A percentile compares a stretch with the other conserved stretches of the same genome.
Evolutionary conservation across 1,140 invertebrate genomes (phyloP).

Genomic region (Lutraria rhynchaena): DNA sequence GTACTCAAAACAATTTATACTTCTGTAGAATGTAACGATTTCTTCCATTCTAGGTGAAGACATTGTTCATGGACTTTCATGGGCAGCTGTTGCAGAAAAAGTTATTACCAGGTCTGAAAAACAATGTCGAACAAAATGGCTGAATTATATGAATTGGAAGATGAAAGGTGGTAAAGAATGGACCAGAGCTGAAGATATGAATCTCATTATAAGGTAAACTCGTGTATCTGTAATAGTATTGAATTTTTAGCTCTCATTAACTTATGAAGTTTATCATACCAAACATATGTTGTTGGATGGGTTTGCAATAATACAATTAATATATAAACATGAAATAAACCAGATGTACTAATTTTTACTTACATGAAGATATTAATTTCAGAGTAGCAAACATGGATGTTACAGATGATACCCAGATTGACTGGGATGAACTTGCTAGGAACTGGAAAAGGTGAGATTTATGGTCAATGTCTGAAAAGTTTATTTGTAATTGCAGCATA

Average conservation of each 20-base stretch:
- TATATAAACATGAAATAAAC: no score
- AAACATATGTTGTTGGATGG: no score
- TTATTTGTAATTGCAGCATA: no score
- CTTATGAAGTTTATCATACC: no score
- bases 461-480: no score
- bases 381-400: conserved; percentile 80
- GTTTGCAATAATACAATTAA: no score
- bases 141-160: conserved; percentile 85
- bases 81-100: conserved; percentile 82
- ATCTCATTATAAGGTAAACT: conserved; percentile 82
- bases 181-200: conserved; percentile 83
- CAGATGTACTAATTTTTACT: no score
- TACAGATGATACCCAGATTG: conserved; percentile 82
- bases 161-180: conserved; percentile 83
- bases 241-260: no score
- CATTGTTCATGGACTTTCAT: conserved; percentile 82
- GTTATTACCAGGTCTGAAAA: conserved; percentile 84
- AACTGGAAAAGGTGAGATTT: conserved; percentile 80
- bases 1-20: no score
- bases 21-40: no score
- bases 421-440: conserved; percentile 82
- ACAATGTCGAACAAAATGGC: conserved; percentile 84
- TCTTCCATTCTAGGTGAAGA: conserved; percentile 75
- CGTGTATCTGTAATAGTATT: no score
- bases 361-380: no score